These are phyloP conservation scores for Drosophila meridiana DNA, from an alignment of 2,888 invertebrate genomes.

Conservation along the genomic window DNA sequence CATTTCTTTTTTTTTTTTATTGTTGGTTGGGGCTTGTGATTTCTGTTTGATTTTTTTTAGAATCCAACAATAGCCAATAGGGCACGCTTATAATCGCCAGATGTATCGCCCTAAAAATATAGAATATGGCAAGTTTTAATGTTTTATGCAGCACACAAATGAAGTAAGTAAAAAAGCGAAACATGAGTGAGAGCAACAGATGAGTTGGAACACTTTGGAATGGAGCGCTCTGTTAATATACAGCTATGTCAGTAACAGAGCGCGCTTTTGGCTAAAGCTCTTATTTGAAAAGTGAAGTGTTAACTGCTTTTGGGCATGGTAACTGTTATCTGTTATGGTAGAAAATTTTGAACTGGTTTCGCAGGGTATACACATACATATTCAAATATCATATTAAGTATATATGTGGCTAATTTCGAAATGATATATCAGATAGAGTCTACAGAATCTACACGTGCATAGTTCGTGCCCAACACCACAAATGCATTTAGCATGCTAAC, in stretches of 20 bases:
- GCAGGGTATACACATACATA: slow-evolving; percentile 1
- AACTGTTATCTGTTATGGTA: not conserved
- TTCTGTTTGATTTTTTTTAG: slow-evolving; percentile 72
- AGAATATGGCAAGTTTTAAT: slow-evolving; percentile 76
- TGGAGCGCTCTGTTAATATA: slow-evolving; percentile 8
- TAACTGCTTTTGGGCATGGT: slow-evolving; percentile 7
- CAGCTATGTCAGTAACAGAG: slow-evolving; percentile 13
- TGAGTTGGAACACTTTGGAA: slow-evolving; percentile 2
- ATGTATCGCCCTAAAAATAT: slow-evolving; percentile 93
- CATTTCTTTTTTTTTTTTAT: slow-evolving; percentile 21
- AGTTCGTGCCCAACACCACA: slow-evolving; percentile 46
- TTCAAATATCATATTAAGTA: not conserved
- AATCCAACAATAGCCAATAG: slow-evolving; percentile 92
- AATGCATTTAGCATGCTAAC: slow-evolving; percentile 23
- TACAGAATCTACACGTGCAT: slow-evolving; percentile 18
- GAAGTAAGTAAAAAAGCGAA: slow-evolving; percentile 36
- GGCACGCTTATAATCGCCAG: slow-evolving; percentile 96
- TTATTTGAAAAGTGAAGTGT: slow-evolving; percentile 9
- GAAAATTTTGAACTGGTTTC: not conserved
- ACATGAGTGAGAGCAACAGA: slow-evolving; percentile 14
- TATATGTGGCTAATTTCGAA: not conserved
- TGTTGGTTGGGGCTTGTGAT: slow-evolving; percentile 47
- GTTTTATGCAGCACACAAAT: slow-evolving; percentile 66
- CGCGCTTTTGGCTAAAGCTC: slow-evolving; percentile 17
- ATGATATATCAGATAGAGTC: slow-evolving; percentile 1